Percentiles rank a stretch among this genome's conserved stretches.
Evolutionary conservation across 2,888 invertebrate genomes (phyloP).

Genomic region (Scaptodrosophila latifasciaeformis): DNA sequence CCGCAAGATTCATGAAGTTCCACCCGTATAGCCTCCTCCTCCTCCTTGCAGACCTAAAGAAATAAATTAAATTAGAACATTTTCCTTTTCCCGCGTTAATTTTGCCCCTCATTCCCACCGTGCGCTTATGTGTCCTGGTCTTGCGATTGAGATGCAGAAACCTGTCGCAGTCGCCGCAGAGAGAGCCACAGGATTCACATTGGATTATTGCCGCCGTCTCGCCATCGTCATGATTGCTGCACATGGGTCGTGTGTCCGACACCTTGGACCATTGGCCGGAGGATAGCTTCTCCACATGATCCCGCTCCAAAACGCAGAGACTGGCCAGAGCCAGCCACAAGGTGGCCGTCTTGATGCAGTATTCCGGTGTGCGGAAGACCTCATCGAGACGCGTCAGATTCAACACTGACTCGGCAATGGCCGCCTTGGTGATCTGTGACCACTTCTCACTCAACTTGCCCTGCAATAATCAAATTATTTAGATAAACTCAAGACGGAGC

Average conservation of each 20-base stretch:
- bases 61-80: not conserved
- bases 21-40: slow-evolving; percentile 95
- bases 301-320: slow-evolving; percentile 92
- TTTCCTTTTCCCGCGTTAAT: not conserved
- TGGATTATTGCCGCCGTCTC: slow-evolving; percentile 94
- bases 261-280: slow-evolving; percentile 86
- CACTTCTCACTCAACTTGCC: slow-evolving; percentile 90
- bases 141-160: slow-evolving; percentile 94
- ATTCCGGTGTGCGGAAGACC: slow-evolving; percentile 82
- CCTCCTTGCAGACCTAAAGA: slow-evolving; percentile 86
- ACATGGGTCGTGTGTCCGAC: slow-evolving; percentile 83
- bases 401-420: slow-evolving; percentile 90
- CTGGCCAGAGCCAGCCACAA: slow-evolving; percentile 96
- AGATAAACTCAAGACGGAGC: too few species aligned
- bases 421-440: slow-evolving; percentile 90
- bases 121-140: slow-evolving; percentile 87
- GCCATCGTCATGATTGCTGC: slow-evolving; percentile 97
- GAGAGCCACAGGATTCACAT: slow-evolving; percentile 91
- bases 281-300: slow-evolving; percentile 88
- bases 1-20: slow-evolving; percentile 98
- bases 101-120: slow-evolving; percentile 49
- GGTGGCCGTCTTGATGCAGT: slow-evolving; percentile 88
- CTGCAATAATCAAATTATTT: too few species aligned
- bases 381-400: slow-evolving; percentile 89
- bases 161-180: slow-evolving; percentile 97